Percentiles rank a stretch among this genome's conserved stretches.
These are phyloP conservation scores for Mycetomoellerius zeteki DNA, from an alignment of 1,140 invertebrate species.

Conservation along the genomic window DNA sequence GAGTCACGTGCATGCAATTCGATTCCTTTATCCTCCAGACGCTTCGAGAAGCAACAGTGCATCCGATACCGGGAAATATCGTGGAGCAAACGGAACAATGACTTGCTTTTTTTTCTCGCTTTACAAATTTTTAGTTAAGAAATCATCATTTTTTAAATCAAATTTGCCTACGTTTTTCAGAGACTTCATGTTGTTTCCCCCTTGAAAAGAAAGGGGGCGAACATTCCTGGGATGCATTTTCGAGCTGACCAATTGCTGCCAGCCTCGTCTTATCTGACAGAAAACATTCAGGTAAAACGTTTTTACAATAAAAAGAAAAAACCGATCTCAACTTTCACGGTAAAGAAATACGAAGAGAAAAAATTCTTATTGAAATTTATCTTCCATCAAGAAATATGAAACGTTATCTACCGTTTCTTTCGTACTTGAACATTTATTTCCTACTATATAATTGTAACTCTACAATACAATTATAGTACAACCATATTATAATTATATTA, in stretches of 20 bases:
- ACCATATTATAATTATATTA: not conserved
- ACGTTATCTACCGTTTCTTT: not conserved
- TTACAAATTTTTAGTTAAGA: not conserved
- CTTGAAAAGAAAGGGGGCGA: not conserved
- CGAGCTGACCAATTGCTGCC: constrained; percentile 1
- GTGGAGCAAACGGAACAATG: not conserved
- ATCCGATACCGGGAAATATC: not conserved
- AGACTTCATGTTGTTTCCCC: too few relatives aligned
- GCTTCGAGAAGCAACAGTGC: not conserved
- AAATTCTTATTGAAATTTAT: not conserved
- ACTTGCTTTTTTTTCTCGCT: not conserved
- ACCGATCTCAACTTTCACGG: not conserved
- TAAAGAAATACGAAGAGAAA: not conserved
- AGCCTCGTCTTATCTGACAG: not conserved
- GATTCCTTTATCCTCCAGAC: not conserved
- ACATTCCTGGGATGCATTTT: constrained; percentile 4
- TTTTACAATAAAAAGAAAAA: not conserved
- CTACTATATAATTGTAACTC: not conserved
- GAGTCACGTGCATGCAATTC: not conserved
- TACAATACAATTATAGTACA: not conserved
- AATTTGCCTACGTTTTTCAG: too few relatives aligned
- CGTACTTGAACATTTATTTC: not conserved
- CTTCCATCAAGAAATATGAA: not conserved
- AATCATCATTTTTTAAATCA: not conserved
- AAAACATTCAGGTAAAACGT: constrained; percentile 26